Percentiles rank a stretch among this genome's conserved stretches.
Evolutionary conservation across 2,797 vertebrate genomes (phyloP).

Genomic region (Discoglossus pictus): DNA sequence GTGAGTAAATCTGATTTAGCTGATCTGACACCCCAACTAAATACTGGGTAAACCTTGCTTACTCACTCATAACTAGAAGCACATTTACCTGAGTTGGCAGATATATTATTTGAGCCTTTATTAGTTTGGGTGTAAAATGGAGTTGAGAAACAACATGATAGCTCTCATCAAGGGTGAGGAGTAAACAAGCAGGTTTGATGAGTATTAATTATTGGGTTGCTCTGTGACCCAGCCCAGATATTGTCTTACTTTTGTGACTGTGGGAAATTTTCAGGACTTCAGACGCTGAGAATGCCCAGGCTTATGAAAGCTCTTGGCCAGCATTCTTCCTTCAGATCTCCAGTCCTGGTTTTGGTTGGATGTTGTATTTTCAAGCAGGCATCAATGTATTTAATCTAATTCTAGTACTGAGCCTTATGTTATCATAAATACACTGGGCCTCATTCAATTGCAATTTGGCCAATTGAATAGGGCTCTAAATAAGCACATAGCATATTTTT

Average conservation of each 20-base stretch:
- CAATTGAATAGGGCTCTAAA: no score
- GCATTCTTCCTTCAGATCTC: no score
- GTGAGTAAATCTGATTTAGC: not conserved
- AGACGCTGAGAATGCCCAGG: not conserved
- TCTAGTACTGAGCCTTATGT: no score
- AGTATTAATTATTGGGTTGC: slow-evolving; percentile 15
- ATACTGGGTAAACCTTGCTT: not conserved
- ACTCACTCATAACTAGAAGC: not conserved
- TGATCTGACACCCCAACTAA: no score
- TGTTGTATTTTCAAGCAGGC: no score
- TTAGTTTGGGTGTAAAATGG: slow-evolving; percentile 28
- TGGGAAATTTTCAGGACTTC: slow-evolving; percentile 7
- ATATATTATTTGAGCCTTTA: not conserved
- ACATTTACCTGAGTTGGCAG: slow-evolving; percentile 5
- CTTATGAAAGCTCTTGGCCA: not conserved
- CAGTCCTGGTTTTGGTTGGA: no score
- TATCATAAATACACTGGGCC: no score
- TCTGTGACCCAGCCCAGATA: slow-evolving; percentile 17
- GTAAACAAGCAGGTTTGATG: slow-evolving; percentile 29
- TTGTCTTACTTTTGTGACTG: slow-evolving; percentile 4
- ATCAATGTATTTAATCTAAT: no score
- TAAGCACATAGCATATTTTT: no score
- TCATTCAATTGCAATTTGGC: no score
- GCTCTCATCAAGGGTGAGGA: slow-evolving; percentile 2
- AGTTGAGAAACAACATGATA: slow-evolving; percentile 8